phyloP scores from a whole-genome alignment of 2,113 vertebrate species.

The Uria aalge region DNA sequence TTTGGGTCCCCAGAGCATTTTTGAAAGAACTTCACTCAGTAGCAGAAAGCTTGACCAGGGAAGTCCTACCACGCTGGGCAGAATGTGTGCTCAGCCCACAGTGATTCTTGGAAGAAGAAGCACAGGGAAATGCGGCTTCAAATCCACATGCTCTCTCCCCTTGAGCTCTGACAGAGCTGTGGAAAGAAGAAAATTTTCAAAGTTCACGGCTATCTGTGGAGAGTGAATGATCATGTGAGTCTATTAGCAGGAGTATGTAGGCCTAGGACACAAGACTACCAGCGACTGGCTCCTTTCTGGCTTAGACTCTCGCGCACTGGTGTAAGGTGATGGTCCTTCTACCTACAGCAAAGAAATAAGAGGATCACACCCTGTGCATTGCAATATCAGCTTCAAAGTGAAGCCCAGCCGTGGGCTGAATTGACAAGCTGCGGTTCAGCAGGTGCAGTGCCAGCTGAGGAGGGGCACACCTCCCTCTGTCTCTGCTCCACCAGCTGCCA shows the following conservation, averaged over 20 bases:
- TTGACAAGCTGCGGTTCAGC: not conserved
- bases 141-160: not conserved
- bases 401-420: not conserved
- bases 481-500: not conserved
- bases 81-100: not conserved
- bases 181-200: not conserved
- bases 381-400: not conserved
- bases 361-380: not conserved
- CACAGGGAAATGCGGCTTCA: not conserved
- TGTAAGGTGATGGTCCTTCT: fast-evolving
- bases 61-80: not conserved
- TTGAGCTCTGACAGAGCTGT: not conserved
- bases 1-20: not conserved
- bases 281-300: not conserved
- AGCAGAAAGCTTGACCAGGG: not conserved
- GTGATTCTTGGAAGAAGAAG: not conserved
- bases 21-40: not conserved
- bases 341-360: not conserved
- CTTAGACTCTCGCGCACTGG: fast-evolving
- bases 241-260: not conserved
- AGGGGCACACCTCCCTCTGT: fast-evolving
- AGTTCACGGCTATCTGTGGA: not conserved
- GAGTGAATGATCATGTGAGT: not conserved
- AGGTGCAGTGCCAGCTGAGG: not conserved
- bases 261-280: not conserved